These are phyloP conservation scores for Choristoneura fumiferana DNA, from an alignment of 1,140 invertebrate genomes.

Conservation along the genomic window DNA sequence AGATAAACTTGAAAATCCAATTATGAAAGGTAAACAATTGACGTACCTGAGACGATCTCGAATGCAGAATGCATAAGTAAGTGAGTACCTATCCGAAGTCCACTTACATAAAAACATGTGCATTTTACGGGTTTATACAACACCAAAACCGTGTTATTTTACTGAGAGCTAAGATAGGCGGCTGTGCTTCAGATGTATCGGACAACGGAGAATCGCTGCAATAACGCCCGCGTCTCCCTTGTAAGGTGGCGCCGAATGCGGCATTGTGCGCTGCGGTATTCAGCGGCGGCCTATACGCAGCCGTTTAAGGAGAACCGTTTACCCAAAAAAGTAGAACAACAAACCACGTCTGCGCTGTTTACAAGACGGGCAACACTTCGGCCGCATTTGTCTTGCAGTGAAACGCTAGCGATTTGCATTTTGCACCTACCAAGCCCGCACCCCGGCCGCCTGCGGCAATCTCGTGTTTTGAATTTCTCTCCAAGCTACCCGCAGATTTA, in stretches of 20 bases:
- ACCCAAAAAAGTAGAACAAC: constrained; percentile 76
- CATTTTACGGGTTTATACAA: constrained; percentile 35
- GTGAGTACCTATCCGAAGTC: constrained; percentile 23
- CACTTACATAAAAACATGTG: constrained; percentile 28
- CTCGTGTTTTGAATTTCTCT: constrained; percentile 57
- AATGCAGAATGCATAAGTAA: constrained; percentile 27
- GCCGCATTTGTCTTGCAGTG: constrained; percentile 67
- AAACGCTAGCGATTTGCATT: constrained; percentile 71
- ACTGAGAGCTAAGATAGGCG: constrained; percentile 44
- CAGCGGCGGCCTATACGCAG: constrained; percentile 62
- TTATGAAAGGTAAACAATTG: constrained; percentile 34
- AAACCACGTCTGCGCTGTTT: constrained; percentile 63
- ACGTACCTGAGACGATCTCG: constrained; percentile 31
- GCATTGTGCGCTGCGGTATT: constrained; percentile 65
- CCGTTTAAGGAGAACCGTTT: constrained; percentile 68
- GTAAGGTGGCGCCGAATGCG: constrained; percentile 55
- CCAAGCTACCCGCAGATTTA: constrained; percentile 20
- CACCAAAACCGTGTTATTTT: constrained; percentile 41
- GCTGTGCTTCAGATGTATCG: constrained; percentile 46
- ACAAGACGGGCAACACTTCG: constrained; percentile 68
- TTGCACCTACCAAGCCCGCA: constrained; percentile 59
- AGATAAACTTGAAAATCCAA: constrained; percentile 29
- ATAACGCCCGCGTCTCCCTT: constrained; percentile 54
- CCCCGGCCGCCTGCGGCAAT: constrained; percentile 27
- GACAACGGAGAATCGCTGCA: constrained; percentile 47